Evolutionary conservation across 1,140 invertebrate species (phyloP), one percentile per base, ranked within the genome.

Genomic region (Hyles vespertilio): DNA sequence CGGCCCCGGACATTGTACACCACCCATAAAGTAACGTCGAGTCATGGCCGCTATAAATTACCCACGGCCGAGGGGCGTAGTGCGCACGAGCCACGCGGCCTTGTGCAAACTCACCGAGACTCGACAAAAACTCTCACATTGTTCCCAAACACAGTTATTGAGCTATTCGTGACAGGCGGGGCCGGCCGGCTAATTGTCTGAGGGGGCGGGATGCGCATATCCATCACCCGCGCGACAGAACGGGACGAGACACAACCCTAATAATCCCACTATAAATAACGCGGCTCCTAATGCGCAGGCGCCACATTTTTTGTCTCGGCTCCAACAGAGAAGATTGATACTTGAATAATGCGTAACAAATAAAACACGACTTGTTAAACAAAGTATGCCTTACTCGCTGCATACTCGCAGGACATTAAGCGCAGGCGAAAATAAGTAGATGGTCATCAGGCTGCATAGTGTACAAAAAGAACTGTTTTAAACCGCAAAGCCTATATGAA

Each of bases 221-320:
- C 1, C 32, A 3, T 1, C 8, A 8, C 2, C n/a, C 44, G 34
- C 11, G 6, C 6, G 64, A 40, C 51, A 7, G 66, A 71, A 56
- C 46, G 53, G 53, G 67, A 75, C 58, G 45, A 32, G 9, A n/a
- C 36, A 55, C 44, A 44, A 40, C 56, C 59, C 63, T 58, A 60
- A 58, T 66, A 70, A 69, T 69, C 65, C 67, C 62, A 51, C 72
- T 71, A 76, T 76, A 76, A 76, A 76, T 76, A 73, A 71, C 63
- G 57, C 55, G 59, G 69, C 67, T 67, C 64, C 65, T 70, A 67
- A 74, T 65, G 64, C 54, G 61, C 59, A 74, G 74, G 72, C 74
- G 74, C 77, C 77, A 74, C 61, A 62, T 33, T 72, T 65, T 72
- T 68, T 65, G 56, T 43, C 55, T 55, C 48, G 45, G 51, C 63